Percentiles rank a stretch among this genome's conserved stretches.
phyloP scores from a whole-genome alignment of 2,113 vertebrate genomes.

The Salvelinus sp. region DNA sequence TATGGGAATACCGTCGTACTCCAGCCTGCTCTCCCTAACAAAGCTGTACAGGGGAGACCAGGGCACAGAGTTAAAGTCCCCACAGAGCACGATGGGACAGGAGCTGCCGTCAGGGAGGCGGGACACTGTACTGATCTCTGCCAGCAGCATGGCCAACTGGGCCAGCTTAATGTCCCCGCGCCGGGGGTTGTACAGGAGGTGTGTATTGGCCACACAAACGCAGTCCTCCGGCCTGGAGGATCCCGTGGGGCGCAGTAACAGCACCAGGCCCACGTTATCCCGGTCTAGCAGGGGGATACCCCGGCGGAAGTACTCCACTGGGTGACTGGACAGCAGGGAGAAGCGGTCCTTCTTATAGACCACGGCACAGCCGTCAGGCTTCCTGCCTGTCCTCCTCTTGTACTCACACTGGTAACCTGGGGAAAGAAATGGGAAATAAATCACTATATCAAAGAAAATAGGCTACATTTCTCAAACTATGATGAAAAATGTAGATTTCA shows the following conservation, averaged over 20 bases:
- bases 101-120: slow-evolving; percentile 73
- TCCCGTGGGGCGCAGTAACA: slow-evolving; percentile 78
- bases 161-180: slow-evolving; percentile 95
- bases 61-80: slow-evolving; percentile 95
- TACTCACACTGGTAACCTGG: slow-evolving; percentile 93
- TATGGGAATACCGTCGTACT: slow-evolving; percentile 84
- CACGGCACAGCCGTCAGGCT: slow-evolving; percentile 92
- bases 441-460: background rate
- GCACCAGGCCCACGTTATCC: slow-evolving; percentile 92
- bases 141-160: slow-evolving; percentile 91
- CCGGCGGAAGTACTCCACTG: slow-evolving; percentile 85
- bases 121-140: slow-evolving; percentile 83
- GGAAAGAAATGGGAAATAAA: slow-evolving; percentile 12
- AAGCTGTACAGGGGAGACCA: slow-evolving; percentile 89
- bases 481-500: no score
- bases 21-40: slow-evolving; percentile 83
- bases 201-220: slow-evolving; percentile 89
- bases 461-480: background rate
- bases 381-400: slow-evolving; percentile 92
- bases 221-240: background rate
- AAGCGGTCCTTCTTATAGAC: slow-evolving; percentile 88
- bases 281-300: slow-evolving; percentile 87
- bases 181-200: slow-evolving; percentile 93
- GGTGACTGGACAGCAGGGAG: slow-evolving; percentile 81
- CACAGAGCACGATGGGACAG: slow-evolving; percentile 87